These are phyloP conservation scores for Mya arenaria DNA, from an alignment of 1,140 invertebrate species.

Conservation along the genomic window DNA sequence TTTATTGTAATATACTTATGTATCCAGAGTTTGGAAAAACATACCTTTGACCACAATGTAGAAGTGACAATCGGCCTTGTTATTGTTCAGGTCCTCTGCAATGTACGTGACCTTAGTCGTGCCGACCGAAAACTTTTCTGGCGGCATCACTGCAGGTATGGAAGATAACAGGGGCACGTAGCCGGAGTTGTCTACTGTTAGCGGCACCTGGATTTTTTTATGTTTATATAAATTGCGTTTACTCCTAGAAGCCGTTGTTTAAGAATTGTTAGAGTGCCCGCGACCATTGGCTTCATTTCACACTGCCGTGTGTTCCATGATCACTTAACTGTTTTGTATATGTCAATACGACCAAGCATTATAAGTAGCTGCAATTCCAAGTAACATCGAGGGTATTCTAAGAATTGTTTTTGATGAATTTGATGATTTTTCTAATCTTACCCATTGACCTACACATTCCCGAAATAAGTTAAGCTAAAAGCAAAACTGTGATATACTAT, in stretches of 20 bases:
- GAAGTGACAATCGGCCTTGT: slow-evolving; percentile 81
- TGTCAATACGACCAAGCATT: no score
- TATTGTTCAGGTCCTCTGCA: slow-evolving; percentile 81
- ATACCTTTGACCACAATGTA: slow-evolving; percentile 81
- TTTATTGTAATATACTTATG: neutral
- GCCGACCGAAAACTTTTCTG: slow-evolving; percentile 80
- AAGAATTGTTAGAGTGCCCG: no score
- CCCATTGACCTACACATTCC: no score
- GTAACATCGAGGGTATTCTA: no score
- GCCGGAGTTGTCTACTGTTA: slow-evolving; percentile 79
- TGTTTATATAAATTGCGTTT: neutral
- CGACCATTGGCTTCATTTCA: no score
- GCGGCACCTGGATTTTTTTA: slow-evolving; percentile 72
- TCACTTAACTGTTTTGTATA: no score
- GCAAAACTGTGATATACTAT: neutral
- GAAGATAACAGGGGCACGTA: slow-evolving; percentile 72
- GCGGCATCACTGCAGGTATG: slow-evolving; percentile 82
- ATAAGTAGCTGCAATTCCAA: no score
- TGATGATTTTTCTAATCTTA: no score
- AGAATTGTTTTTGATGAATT: no score
- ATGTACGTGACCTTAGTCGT: slow-evolving; percentile 79
- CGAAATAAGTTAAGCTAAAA: no score
- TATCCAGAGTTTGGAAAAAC: no score
- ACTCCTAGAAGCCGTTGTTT: neutral
- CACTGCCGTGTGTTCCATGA: no score